A percentile compares a stretch with the other conserved stretches of the same genome.
Evolutionary conservation across 2,888 invertebrate genomes (phyloP).

Genomic region (Oxystoma pomonae): DNA sequence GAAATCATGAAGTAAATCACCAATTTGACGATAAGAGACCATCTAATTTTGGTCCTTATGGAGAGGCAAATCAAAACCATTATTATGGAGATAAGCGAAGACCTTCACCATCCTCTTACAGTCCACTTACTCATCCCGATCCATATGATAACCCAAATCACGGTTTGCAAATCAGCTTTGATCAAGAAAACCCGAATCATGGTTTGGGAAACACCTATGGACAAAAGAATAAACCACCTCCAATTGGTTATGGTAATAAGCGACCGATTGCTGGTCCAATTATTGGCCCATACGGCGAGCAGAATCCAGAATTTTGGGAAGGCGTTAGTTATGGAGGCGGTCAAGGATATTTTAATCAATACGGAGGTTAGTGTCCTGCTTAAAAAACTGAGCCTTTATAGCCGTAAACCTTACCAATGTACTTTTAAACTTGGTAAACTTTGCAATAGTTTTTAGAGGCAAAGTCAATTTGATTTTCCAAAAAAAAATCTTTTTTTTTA

Average conservation of each 20-base stretch:
- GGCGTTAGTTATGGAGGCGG: not conserved
- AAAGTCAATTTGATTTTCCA: not conserved
- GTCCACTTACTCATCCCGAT: not conserved
- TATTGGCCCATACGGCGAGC: not conserved
- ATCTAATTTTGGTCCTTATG: too few species aligned
- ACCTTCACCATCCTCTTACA: not conserved
- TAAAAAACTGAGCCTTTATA: too few species aligned
- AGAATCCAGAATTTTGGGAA: not conserved
- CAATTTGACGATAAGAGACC: too few species aligned
- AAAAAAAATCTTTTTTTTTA: not conserved
- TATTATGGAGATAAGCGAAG: not conserved
- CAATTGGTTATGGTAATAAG: not conserved
- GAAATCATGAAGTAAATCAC: too few species aligned
- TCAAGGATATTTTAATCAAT: too few species aligned
- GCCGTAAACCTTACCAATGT: too few species aligned
- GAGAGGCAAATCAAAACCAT: too few species aligned
- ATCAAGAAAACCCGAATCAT: too few species aligned
- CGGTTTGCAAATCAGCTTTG: not conserved
- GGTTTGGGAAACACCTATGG: not conserved
- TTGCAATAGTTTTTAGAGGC: not conserved
- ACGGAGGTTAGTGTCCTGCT: too few species aligned
- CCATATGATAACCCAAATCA: not conserved
- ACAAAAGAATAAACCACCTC: not conserved
- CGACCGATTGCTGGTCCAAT: not conserved
- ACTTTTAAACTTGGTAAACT: too few species aligned